Conservation (phyloP, 2,797 vertebrate species). For the Sparidentex hasta region DNA sequence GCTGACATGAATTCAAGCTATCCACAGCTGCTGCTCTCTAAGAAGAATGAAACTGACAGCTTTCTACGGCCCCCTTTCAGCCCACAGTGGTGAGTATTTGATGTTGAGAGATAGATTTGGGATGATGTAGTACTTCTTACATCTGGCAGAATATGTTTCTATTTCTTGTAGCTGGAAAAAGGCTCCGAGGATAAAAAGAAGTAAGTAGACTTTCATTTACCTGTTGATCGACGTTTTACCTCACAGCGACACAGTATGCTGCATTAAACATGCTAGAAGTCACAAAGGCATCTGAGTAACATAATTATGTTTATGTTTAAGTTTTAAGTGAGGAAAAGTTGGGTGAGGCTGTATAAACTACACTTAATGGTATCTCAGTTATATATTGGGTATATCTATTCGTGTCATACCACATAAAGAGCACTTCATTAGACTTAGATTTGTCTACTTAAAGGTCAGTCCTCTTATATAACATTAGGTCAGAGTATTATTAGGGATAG, state of each 20-base stretch:
- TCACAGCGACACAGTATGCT: background rate
- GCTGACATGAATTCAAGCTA: conserved; percentile 41
- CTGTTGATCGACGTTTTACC: background rate
- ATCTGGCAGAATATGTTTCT: conserved; percentile 1
- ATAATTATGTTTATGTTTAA: background rate
- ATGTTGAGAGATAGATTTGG: background rate
- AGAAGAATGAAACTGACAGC: conserved; percentile 42
- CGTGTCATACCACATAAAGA: background rate
- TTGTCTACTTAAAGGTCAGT: conserved; percentile 25
- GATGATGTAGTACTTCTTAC: background rate
- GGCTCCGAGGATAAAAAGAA: background rate
- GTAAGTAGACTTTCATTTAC: background rate
- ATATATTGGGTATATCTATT: conserved; percentile 21
- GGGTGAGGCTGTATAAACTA: background rate
- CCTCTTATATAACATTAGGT: conserved; percentile 12
- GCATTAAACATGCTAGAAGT: background rate
- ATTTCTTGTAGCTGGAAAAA: background rate
- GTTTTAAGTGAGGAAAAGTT: background rate
- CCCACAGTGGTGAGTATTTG: conserved; percentile 23
- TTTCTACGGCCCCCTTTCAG: conserved; percentile 27
- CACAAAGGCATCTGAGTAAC: background rate
- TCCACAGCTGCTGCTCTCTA: conserved; percentile 33
- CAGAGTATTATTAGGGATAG: background rate
- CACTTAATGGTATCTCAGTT: background rate
- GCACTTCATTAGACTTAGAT: background rate